Evolutionary conservation across 2,113 vertebrate genomes (phyloP), one percentile per base, ranked within the genome.

Genomic region (Mellivora capensis): DNA sequence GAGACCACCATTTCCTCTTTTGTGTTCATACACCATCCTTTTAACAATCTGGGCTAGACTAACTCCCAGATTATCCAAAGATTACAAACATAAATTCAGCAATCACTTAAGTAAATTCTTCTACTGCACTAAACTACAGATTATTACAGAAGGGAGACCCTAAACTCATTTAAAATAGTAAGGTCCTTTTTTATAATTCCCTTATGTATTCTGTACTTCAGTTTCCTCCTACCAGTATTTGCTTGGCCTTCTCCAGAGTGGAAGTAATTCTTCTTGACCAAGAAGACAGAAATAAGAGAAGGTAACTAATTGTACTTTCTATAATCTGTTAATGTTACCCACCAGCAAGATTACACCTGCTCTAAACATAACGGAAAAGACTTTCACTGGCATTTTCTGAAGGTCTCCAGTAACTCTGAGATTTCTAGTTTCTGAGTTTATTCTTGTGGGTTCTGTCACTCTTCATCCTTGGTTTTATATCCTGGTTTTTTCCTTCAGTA

Each of bases 71-170:
- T 82, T 47, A 93, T 69, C 90, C 79, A 77, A 88, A 83, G 59
- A 74, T 74, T 67, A 76, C 14, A 88, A 93, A 76, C 27, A 52
- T 20, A 82, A 81, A 20, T 76, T 96, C 34, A 93, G 77, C 44
- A 96, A 93, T 77, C 31, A 37, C n/a, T 72, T 64, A 62, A 90
- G 54, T n/a, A 90, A 94, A 29, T 76, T 96, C 57, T 83, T 59
- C 31, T 76, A 96, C 15, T 77, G 8, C 5, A 27, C 47, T 71
- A 7, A 89, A 39, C 86, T 61, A 71, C 1, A 89, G 34, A 77
- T 96, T 37, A 77, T 59, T 57, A 83, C 44, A 39, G 7, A 87
- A 52, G n/a, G n/a, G 47, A 93, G 27, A 84, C 14, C 25, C 47
- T 57, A 81, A 57, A 39, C 39, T 93, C 25, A 47, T 67, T 93